Evolutionary conservation across 2,113 vertebrate species (phyloP).

Genomic region (Laterallus jamaicensis): DNA sequence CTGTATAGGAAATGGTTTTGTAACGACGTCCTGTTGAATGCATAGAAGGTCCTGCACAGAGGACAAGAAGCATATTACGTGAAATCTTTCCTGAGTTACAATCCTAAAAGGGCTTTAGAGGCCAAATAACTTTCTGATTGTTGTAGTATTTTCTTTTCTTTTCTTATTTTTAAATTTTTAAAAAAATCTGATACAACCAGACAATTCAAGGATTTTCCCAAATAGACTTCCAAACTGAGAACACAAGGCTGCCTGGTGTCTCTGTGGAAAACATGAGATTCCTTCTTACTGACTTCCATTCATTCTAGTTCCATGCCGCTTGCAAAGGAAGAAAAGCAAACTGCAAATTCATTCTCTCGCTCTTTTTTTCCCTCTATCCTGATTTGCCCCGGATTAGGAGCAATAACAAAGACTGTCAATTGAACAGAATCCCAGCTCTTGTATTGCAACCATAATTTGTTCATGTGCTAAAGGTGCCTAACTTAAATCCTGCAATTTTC

Average conservation of each 20-base stretch:
- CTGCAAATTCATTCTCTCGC: not conserved
- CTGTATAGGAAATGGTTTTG: not conserved
- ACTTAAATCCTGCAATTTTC: not conserved
- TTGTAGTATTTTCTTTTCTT: not conserved
- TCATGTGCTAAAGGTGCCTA: not conserved
- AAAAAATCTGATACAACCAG: not conserved
- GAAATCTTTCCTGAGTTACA: slow-evolving; percentile 22
- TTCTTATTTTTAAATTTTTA: too few relatives aligned
- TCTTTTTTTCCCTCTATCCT: not conserved
- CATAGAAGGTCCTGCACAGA: slow-evolving; percentile 27
- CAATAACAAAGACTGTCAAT: slow-evolving; percentile 7
- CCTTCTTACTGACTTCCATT: not conserved
- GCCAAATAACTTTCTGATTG: not conserved
- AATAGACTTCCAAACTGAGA: not conserved
- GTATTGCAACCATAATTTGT: not conserved
- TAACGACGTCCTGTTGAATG: not conserved
- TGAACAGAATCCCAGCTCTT: not conserved
- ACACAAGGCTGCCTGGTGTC: not conserved
- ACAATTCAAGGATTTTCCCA: not conserved
- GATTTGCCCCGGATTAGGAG: not conserved
- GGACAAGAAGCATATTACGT: slow-evolving; percentile 7
- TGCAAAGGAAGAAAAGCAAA: not conserved
- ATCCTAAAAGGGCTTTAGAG: not conserved
- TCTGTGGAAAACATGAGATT: not conserved
- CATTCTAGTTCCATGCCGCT: not conserved